Base-by-base conservation (phyloP, 2,113 vertebrate species). In the Fukomys damarensis region DNA sequence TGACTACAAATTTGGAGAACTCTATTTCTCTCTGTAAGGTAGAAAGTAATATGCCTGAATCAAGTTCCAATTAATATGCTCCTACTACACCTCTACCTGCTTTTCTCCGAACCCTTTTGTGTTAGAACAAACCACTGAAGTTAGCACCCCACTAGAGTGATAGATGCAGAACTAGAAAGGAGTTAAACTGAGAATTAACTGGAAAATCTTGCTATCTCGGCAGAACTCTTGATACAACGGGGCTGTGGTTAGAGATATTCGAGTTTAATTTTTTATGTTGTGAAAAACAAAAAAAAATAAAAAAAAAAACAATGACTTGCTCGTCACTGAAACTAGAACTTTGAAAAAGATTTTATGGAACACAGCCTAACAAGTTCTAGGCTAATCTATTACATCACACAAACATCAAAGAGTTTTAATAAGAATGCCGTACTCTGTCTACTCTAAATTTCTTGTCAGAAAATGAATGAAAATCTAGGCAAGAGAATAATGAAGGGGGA, bases 1-100 rank as follows among this genome's bases (percentile, higher is more conserved):
- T 90, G 70, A 49, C 46, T 85, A n/a, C 88, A 91, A 95, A 92
- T 84, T 49, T 85, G 90, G 61, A 94, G n/a, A 95, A 83, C 6
- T 92, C 41, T 66, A 74, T 85, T 93, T 94, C 20, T 89, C n/a
- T 88, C 80, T 91, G 32, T 68, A 80, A 81, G 13, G 32, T 12
- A 26, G 2, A 59, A 88, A 83, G 74, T 38, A 90, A 82, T 80
- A 59, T 81, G 65, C 10, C 28, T 52, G 5, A 93, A 89, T 52
- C 80, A 28, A 41, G 35, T 81, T 54, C 58, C n/a, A 84, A 72
- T 86, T 30, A 41, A 56, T 86, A 35, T 1, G 20, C 76, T 43
- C 13, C 58, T 85, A 17, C n/a, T n/a, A n/a, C n/a, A n/a, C 38
- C 4, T 46, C 14, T 4, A 84, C 41, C 9, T 79, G 52, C 54